Conservation (phyloP, 1,140 invertebrate species). For the Popillia japonica region DNA sequence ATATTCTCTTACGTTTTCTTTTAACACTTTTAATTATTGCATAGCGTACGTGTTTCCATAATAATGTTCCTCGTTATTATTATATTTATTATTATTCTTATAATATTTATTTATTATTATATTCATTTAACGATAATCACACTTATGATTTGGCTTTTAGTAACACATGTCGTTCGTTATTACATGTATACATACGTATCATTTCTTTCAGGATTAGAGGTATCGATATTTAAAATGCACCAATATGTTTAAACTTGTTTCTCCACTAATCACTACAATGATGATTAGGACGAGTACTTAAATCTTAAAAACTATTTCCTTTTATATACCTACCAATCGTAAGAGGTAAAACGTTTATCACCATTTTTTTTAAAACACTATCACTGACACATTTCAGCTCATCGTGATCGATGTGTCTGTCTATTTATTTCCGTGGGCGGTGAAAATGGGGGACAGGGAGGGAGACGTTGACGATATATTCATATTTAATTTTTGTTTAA, state of each 20-base stretch:
- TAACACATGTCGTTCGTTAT: neutral
- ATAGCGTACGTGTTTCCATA: neutral
- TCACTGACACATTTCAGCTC: neutral
- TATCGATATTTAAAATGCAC: neutral
- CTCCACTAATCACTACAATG: neutral
- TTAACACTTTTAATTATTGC: constrained; percentile 1
- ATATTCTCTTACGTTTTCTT: neutral
- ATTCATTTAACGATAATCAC: constrained; percentile 13
- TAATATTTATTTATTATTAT: too few relatives aligned
- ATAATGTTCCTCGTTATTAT: neutral
- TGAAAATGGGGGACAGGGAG: neutral
- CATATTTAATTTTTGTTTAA: neutral
- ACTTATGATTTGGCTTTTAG: constrained; percentile 9
- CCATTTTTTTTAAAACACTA: neutral
- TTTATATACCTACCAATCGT: neutral
- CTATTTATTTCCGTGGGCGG: neutral
- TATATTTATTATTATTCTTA: neutral
- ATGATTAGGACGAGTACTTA: neutral
- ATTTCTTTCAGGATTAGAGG: neutral
- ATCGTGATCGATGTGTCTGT: neutral
- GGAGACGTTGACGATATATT: neutral
- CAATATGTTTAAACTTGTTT: neutral
- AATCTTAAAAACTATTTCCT: neutral
- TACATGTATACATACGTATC: neutral
- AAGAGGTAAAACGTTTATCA: neutral